Evolutionary conservation across 2,797 vertebrate species (phyloP), one percentile per base, ranked within the genome.

Genomic region (Limnodromus scolopaceus): DNA sequence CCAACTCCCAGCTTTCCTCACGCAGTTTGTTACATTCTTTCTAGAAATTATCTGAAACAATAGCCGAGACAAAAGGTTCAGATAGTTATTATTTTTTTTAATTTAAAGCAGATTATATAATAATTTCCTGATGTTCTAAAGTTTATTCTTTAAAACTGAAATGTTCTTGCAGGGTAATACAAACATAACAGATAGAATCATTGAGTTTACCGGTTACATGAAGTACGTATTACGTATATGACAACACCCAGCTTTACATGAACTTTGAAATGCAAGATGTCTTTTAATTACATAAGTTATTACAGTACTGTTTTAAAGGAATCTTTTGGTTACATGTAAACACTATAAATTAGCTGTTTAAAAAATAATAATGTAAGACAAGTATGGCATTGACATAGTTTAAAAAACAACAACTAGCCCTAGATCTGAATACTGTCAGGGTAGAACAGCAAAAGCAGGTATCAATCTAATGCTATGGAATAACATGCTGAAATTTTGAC

Each of bases 281-380:
- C 65, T 95, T 97, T 97, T 91, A 97, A 98, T 98, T 84, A 96
- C 61, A 46, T 86, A 93, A 78, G 96, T 97, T 97, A 98, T 97
- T 98, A 98, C 96, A 97, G 96, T 97, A 98, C 91, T 87, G 75
- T 49, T 97, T 95, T 61, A 97, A 96, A 94, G 78, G 60, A 96
- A 92, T 85, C 70, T 93, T 94, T 92, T 97, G 79, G 88, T 97
- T 96, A 97, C 94, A 96, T 96, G 97, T 95, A 97, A 97, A 97
- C 95, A 92, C 92, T 96, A 88, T 58, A 97, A 93, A 93, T 96
- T 87, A 97, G 89, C 66, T 96, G 96, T 95, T 97, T 97, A 92
- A 97, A 98, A 98, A 98, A 97, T 94, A 98, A 98, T 78, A 78
- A 92, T 84, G 69, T 97, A 97, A 97, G 97, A 97, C 95, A 97